phyloP scores from a whole-genome alignment of 2,797 vertebrate species.

The Steatocranus sp. region DNA sequence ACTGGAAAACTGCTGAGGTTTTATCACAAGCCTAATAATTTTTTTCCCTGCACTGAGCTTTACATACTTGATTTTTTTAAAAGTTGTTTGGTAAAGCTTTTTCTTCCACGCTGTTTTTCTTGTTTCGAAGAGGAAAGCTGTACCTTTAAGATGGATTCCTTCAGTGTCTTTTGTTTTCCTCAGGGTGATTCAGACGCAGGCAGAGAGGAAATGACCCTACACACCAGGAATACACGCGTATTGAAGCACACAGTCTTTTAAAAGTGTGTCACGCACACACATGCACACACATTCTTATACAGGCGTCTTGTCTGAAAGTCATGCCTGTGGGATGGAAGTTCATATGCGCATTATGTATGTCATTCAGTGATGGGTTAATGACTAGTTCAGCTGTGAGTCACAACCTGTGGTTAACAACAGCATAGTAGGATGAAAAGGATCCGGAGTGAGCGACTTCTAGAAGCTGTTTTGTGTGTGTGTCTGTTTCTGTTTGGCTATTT shows the following conservation, averaged over 20 bases:
- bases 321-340: neutral
- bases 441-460: neutral
- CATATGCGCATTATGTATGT: neutral
- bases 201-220: constrained; percentile 63
- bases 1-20: constrained; percentile 41
- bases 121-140: neutral
- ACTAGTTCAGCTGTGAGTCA: constrained; percentile 9
- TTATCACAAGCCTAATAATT: constrained; percentile 38
- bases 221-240: constrained; percentile 55
- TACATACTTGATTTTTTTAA: neutral
- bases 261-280: constrained; percentile 22
- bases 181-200: constrained; percentile 47
- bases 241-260: neutral
- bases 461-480: neutral
- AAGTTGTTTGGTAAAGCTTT: neutral
- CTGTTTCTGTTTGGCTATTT: constrained; percentile 20
- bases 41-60: neutral
- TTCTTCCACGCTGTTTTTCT: neutral
- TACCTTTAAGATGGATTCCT: constrained; percentile 51
- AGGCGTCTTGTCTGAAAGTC: neutral
- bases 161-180: constrained; percentile 44
- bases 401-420: constrained; percentile 15
- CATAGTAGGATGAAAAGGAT: neutral
- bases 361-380: neutral
- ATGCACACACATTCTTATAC: neutral